Evolutionary conservation across 2,797 vertebrate species (phyloP).

Genomic region (Apogon talboti): DNA sequence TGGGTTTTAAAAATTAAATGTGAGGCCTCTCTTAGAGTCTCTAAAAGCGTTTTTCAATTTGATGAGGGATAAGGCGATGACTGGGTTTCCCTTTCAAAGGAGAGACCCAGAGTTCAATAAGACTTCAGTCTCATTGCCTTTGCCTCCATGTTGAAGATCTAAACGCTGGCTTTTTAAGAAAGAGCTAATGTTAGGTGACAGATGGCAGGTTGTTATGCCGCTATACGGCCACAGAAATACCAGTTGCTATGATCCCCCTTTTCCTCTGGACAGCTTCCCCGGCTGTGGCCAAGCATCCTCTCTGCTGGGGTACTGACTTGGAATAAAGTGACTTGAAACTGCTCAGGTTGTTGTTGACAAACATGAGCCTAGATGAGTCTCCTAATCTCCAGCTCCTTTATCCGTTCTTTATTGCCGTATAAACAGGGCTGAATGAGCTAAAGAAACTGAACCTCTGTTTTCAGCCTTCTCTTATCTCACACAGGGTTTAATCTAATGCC

Average conservation of each 20-base stretch:
- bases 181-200: constrained; percentile 71
- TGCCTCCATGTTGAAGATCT: constrained; percentile 75
- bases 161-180: constrained; percentile 69
- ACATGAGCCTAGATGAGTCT: constrained; percentile 71
- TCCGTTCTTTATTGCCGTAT: constrained; percentile 64
- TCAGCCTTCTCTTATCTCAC: constrained; percentile 74
- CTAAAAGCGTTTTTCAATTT: constrained; percentile 78
- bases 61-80: constrained; percentile 80
- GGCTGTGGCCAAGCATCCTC: constrained; percentile 58
- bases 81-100: constrained; percentile 72
- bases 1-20: constrained; percentile 84
- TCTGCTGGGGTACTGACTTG: constrained; percentile 69
- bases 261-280: constrained; percentile 55
- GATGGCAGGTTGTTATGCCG: constrained; percentile 76
- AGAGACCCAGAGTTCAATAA: constrained; percentile 78
- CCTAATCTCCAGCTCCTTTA: constrained; percentile 73
- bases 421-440: constrained; percentile 73
- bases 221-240: constrained; percentile 49
- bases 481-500: constrained; percentile 80
- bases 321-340: constrained; percentile 74
- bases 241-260: constrained; percentile 70
- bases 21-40: constrained; percentile 77
- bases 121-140: constrained; percentile 79
- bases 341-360: constrained; percentile 80
- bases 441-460: constrained; percentile 75